phyloP scores from a whole-genome alignment of 2,797 vertebrate species.

The Sebastes glaucus region DNA sequence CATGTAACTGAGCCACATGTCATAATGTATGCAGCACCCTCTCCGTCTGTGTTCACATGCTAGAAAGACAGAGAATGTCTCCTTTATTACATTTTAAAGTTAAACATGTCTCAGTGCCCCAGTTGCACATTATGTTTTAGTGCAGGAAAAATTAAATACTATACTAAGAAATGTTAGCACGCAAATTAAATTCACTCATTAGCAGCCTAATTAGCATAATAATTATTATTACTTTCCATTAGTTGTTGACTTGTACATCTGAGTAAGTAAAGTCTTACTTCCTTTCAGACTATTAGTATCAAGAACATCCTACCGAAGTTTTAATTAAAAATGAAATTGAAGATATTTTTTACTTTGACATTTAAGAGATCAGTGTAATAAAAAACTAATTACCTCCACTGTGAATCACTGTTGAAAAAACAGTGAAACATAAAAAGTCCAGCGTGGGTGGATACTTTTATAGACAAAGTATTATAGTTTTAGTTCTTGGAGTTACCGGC shows the following conservation, averaged over 20 bases:
- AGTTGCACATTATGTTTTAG: neutral
- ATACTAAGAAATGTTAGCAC: neutral
- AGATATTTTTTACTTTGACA: slow-evolving; percentile 11
- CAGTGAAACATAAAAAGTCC: neutral
- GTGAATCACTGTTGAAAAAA: slow-evolving; percentile 33
- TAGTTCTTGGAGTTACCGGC: slow-evolving; percentile 26
- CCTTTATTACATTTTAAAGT: neutral
- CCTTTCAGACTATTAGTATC: neutral
- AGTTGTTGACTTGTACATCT: neutral
- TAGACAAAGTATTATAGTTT: slow-evolving; percentile 5
- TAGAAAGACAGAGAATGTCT: neutral
- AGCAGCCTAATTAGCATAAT: neutral
- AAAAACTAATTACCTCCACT: slow-evolving; percentile 31
- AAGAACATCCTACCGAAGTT: neutral
- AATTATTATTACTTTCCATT: neutral
- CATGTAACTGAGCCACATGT: slow-evolving; percentile 12
- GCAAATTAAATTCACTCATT: neutral
- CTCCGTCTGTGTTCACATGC: neutral
- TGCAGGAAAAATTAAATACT: neutral
- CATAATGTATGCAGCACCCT: neutral
- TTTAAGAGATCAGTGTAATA: neutral
- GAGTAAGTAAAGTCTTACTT: neutral
- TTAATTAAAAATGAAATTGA: neutral
- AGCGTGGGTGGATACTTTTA: slow-evolving; percentile 40
- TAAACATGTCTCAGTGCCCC: neutral